phyloP scores from a whole-genome alignment of 2,888 invertebrate genomes.

The Clusia tigrina region DNA sequence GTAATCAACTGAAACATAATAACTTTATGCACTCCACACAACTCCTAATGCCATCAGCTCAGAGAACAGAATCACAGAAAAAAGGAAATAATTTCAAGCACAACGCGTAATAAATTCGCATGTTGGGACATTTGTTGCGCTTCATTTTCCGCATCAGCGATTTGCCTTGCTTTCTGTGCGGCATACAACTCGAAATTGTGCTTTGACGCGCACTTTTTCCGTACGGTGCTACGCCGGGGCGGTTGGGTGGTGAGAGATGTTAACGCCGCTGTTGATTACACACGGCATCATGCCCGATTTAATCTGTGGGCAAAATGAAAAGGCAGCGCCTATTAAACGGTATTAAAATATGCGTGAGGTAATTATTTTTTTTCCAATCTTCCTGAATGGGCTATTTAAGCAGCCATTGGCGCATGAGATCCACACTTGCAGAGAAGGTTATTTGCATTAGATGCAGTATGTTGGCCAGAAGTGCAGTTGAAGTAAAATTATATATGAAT shows the following conservation, averaged over 20 bases:
- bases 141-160: slow-evolving; percentile 13
- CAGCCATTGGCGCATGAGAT: no score
- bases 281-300: background rate
- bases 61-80: background rate
- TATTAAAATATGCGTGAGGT: background rate
- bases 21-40: slow-evolving; percentile 10
- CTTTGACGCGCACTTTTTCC: slow-evolving; percentile 1
- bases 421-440: no score
- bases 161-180: background rate
- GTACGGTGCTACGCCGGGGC: background rate
- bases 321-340: background rate
- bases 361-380: no score
- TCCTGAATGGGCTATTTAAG: no score
- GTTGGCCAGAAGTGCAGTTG: no score
- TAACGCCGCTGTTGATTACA: background rate
- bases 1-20: slow-evolving; percentile 13
- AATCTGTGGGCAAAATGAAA: background rate
- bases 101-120: background rate
- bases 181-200: background rate
- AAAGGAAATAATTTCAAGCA: background rate
- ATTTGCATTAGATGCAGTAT: no score
- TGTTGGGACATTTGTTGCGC: slow-evolving; percentile 15
- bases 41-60: background rate
- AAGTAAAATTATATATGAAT: no score
- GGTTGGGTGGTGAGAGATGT: background rate